Evolutionary conservation across 2,113 vertebrate species (phyloP).

Genomic region (Aythya baeri): DNA sequence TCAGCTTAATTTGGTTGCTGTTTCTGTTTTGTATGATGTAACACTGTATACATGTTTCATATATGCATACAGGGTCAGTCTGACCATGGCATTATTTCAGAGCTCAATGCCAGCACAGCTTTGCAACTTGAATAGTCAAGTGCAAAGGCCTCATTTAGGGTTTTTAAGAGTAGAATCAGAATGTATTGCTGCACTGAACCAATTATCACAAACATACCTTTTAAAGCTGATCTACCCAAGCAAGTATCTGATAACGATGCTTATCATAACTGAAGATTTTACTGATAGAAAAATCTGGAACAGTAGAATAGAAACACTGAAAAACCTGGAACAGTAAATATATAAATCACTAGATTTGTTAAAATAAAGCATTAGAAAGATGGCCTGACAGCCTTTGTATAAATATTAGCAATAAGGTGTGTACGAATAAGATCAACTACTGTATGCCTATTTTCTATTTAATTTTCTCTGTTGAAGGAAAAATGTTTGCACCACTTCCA

Average conservation of each 20-base stretch:
- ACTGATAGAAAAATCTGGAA: slow-evolving; percentile 12
- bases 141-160: neutral
- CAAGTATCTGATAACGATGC: neutral
- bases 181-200: neutral
- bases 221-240: slow-evolving; percentile 23
- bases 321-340: slow-evolving; percentile 44
- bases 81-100: neutral
- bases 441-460: slow-evolving; percentile 43
- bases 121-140: neutral
- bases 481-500: neutral
- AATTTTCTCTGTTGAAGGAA: slow-evolving; percentile 35
- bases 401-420: slow-evolving; percentile 22
- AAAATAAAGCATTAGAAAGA: slow-evolving; percentile 26
- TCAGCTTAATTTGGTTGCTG: neutral
- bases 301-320: slow-evolving; percentile 3
- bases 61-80: neutral
- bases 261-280: slow-evolving; percentile 59
- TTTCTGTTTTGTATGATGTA: neutral
- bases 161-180: neutral
- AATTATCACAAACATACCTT: slow-evolving; percentile 36
- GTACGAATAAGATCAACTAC: slow-evolving; percentile 7
- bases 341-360: slow-evolving; percentile 47
- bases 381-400: neutral
- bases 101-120: neutral
- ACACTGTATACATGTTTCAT: neutral